phyloP scores from a whole-genome alignment of 2,888 invertebrate genomes.

The Dasypolia templi region DNA sequence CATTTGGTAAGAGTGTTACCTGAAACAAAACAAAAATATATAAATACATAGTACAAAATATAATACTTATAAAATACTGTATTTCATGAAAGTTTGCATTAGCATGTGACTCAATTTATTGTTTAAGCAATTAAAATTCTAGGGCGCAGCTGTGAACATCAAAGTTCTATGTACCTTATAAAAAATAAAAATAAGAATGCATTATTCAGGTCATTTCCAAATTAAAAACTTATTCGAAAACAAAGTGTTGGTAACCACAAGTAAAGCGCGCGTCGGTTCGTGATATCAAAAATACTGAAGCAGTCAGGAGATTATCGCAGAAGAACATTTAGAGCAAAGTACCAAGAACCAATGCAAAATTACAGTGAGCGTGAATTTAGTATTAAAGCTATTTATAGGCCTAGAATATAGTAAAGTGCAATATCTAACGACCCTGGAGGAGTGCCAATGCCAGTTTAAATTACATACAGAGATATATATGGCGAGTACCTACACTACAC shows the following conservation, averaged over 20 bases:
- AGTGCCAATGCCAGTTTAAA: slow-evolving; percentile 61
- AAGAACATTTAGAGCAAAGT: not conserved
- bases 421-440: slow-evolving; percentile 60
- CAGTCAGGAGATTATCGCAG: too few relatives aligned
- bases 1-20: slow-evolving; percentile 25
- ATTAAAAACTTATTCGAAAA: slow-evolving; percentile 8
- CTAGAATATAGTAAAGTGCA: slow-evolving; percentile 56
- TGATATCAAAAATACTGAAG: too few relatives aligned
- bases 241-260: slow-evolving; percentile 11
- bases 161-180: slow-evolving; percentile 36
- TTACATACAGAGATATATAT: slow-evolving; percentile 52
- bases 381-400: slow-evolving; percentile 49
- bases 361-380: slow-evolving; percentile 41
- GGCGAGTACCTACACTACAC: slow-evolving; percentile 32
- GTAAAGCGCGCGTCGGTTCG: too few relatives aligned
- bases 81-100: slow-evolving; percentile 14
- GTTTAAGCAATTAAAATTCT: slow-evolving; percentile 41
- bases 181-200: too few relatives aligned
- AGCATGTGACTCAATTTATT: slow-evolving; percentile 36
- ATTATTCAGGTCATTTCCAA: slow-evolving; percentile 21
- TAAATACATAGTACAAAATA: slow-evolving; percentile 21
- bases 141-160: slow-evolving; percentile 23
- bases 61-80: not conserved
- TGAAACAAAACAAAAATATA: slow-evolving; percentile 41
- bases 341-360: slow-evolving; percentile 10